Evolutionary conservation across 2,888 invertebrate genomes (phyloP), one percentile per base, ranked within the genome.

Genomic region (Lampropteryx suffumata): DNA sequence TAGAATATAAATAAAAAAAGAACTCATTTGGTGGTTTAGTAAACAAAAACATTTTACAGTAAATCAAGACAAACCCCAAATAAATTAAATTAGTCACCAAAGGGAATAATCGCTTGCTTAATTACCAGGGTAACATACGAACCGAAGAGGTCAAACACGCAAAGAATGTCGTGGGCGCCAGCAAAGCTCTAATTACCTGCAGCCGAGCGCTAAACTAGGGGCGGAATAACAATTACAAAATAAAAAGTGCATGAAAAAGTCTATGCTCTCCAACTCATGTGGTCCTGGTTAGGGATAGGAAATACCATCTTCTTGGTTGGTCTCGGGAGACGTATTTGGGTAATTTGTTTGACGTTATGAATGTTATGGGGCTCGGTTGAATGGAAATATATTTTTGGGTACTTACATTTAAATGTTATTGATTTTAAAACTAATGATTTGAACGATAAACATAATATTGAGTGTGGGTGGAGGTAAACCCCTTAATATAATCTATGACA

Each of bases 61-160:
- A 49, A 44, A 53, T 52, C 43, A n/a, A n/a, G n/a, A 53, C 26
- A 28, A 44, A 27, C 14, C 13, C 34, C 43, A 30, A 28, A 36
- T 53, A 32, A 69, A n/a, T n/a, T n/a, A n/a, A 79, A 85, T 84
- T 84, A 82, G 81, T 84, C 83, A 75, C 72, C 74, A 69, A 59
- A 57, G 63, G 70, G 67, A 75, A 67, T 67, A 65, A 65, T 64
- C 61, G 69, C 28, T 66, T 70, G 68, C 62, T 50, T 86, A 85
- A 83, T 84, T 82, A 85, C 83, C 76, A 78, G 76, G 76, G 64
- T 64, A 59, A 71, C 82, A 85, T 84, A 76, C 73, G 79, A 55
- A 59, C 54, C 62, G 65, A 67, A 67, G 69, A 79, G 76, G 48
- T 53, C 32, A 69, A 69, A 66, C 70, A 77, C 73, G 66, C 67